Conservation (phyloP, 2,888 invertebrate genomes). For the Scaptomyza cyrtandrae region DNA sequence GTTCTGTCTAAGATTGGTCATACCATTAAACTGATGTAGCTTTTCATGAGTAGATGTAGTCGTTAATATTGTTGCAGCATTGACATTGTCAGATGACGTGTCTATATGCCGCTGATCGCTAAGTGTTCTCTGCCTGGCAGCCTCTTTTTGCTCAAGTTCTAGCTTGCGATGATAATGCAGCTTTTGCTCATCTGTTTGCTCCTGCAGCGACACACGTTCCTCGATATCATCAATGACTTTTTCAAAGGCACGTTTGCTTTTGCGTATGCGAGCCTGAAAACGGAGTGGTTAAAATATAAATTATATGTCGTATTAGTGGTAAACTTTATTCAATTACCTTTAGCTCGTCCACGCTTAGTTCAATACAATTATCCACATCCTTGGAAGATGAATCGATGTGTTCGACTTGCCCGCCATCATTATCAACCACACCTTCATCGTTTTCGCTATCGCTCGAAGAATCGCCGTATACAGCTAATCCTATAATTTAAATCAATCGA, state of each 20-base stretch:
- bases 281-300: background rate
- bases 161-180: conserved; percentile 70
- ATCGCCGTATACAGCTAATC: conserved; percentile 93
- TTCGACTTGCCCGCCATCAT: conserved; percentile 75
- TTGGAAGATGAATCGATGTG: conserved; percentile 84
- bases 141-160: conserved; percentile 55
- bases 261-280: conserved; percentile 86
- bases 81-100: conserved; percentile 60
- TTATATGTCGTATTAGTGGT: background rate
- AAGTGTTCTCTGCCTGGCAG: conserved; percentile 8
- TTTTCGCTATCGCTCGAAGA: conserved; percentile 87
- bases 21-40: conserved; percentile 82
- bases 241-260: conserved; percentile 89
- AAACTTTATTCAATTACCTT: conserved; percentile 86
- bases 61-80: conserved; percentile 63
- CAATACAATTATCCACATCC: conserved; percentile 42
- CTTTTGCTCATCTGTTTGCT: conserved; percentile 85
- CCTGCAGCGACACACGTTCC: conserved; percentile 88
- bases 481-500: conserved; percentile 86
- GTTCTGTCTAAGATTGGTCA: conserved; percentile 39
- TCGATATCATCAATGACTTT: conserved; percentile 92
- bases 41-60: conserved; percentile 72
- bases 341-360: conserved; percentile 88
- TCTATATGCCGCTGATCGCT: conserved; percentile 28
- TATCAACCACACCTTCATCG: conserved; percentile 73